Percentiles rank a stretch among this genome's conserved stretches.
phyloP scores from a whole-genome alignment of 92 coral and sea anemone genomes.

The Umimayanthus chanpuru region DNA sequence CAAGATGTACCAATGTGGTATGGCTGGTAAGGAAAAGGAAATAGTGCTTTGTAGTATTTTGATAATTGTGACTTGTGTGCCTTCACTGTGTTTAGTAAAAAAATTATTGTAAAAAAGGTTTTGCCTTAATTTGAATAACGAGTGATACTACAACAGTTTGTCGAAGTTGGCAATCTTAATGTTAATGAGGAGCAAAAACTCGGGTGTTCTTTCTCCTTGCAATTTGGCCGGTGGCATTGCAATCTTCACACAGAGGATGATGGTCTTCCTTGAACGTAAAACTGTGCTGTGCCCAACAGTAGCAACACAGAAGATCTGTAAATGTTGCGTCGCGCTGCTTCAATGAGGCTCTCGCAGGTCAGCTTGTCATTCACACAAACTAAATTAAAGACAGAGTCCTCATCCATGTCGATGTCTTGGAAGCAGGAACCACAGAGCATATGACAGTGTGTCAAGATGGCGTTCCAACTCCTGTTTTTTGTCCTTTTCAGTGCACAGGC shows the following conservation, averaged over 20 bases:
- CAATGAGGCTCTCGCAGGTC: slow-evolving; percentile 51
- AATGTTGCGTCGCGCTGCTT: slow-evolving; percentile 9
- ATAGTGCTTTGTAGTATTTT: too few relatives aligned
- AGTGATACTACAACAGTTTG: slow-evolving; percentile 3
- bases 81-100: too few relatives aligned
- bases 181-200: not conserved
- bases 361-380: slow-evolving; percentile 51
- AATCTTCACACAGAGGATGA: slow-evolving; percentile 43
- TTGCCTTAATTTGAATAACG: slow-evolving; percentile 1
- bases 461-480: slow-evolving; percentile 44
- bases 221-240: slow-evolving; percentile 32
- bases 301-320: slow-evolving; percentile 48
- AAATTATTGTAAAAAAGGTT: slow-evolving; percentile 12
- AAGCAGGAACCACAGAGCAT: slow-evolving; percentile 54
- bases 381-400: slow-evolving; percentile 6
- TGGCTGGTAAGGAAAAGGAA: too few relatives aligned
- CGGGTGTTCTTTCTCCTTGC: slow-evolving; percentile 16
- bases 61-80: too few relatives aligned
- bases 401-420: slow-evolving; percentile 47
- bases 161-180: not conserved
- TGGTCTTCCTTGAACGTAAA: slow-evolving; percentile 13
- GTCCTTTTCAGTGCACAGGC: slow-evolving; percentile 12
- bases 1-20: too few relatives aligned
- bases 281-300: slow-evolving; percentile 42
- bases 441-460: slow-evolving; percentile 49